phyloP scores from a whole-genome alignment of 1,140 invertebrate genomes.

The Gryllus bimaculatus region DNA sequence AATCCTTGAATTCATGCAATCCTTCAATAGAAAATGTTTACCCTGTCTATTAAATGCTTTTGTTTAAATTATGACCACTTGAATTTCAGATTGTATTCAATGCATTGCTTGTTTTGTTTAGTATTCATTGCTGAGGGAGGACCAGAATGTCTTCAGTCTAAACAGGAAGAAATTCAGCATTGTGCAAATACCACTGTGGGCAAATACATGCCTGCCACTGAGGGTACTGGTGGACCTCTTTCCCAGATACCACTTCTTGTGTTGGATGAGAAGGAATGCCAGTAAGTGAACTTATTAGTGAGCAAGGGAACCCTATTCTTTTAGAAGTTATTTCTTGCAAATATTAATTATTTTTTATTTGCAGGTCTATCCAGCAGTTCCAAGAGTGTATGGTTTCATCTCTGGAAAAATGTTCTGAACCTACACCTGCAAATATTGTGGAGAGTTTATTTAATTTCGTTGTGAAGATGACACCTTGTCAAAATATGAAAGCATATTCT shows the following conservation, averaged over 20 bases:
- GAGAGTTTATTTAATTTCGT: slow-evolving; percentile 66
- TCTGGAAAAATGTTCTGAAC: slow-evolving; percentile 56
- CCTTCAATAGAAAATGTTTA: background rate
- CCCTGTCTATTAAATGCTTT: background rate
- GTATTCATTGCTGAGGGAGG: slow-evolving; percentile 70
- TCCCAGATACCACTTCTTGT: slow-evolving; percentile 39
- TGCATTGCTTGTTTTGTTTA: slow-evolving; percentile 33
- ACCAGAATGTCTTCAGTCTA: slow-evolving; percentile 55
- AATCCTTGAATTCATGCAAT: too few species aligned
- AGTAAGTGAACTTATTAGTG: slow-evolving; percentile 31
- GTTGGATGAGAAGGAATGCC: slow-evolving; percentile 42
- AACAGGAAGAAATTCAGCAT: slow-evolving; percentile 46
- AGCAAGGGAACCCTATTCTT: background rate
- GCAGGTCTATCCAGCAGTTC: slow-evolving; percentile 46
- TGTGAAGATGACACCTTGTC: slow-evolving; percentile 57
- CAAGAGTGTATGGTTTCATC: slow-evolving; percentile 52
- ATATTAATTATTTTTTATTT: slow-evolving; percentile 23
- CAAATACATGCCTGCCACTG: slow-evolving; percentile 33
- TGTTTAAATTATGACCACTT: background rate
- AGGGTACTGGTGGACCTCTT: slow-evolving; percentile 23
- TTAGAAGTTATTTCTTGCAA: background rate
- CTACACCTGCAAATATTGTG: slow-evolving; percentile 66
- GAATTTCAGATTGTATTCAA: background rate
- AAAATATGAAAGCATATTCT: background rate
- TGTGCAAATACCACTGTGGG: slow-evolving; percentile 54